These are phyloP conservation scores for Arbacia lixula DNA, from an alignment of 53 echinoderm and acorn worm species.

Conservation along the genomic window DNA sequence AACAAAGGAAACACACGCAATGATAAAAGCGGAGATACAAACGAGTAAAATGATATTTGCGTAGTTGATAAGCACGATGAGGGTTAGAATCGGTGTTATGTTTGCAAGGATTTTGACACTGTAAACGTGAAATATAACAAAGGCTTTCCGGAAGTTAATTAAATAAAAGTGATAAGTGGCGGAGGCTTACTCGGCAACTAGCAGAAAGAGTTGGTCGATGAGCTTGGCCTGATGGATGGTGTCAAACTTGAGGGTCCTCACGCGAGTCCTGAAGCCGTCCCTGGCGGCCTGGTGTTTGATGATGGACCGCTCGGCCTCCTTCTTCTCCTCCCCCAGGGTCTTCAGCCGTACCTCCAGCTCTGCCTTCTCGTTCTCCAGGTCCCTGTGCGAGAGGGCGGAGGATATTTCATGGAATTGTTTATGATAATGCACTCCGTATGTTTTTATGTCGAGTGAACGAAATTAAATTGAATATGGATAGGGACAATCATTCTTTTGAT, in stretches of 20 bases:
- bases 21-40: too few relatives aligned
- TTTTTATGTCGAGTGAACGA: too few relatives aligned
- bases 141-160: not conserved
- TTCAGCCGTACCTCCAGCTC: not conserved
- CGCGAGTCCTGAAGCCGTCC: not conserved
- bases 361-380: not conserved
- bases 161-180: not conserved
- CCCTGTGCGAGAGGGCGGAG: too few relatives aligned
- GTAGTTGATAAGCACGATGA: too few relatives aligned
- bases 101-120: too few relatives aligned
- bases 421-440: too few relatives aligned
- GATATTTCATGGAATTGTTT: too few relatives aligned
- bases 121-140: not conserved
- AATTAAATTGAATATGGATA: too few relatives aligned
- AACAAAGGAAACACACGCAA: too few relatives aligned
- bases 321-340: not conserved
- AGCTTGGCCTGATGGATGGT: not conserved
- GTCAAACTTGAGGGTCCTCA: not conserved
- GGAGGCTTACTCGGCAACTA: not conserved
- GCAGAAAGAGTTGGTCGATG: not conserved
- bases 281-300: not conserved
- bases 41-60: too few relatives aligned
- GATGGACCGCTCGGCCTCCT: not conserved
- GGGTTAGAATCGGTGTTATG: too few relatives aligned
- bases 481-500: too few relatives aligned